Conservation (phyloP, 1,140 invertebrate species). For the Chionoecetes opilio region DNA sequence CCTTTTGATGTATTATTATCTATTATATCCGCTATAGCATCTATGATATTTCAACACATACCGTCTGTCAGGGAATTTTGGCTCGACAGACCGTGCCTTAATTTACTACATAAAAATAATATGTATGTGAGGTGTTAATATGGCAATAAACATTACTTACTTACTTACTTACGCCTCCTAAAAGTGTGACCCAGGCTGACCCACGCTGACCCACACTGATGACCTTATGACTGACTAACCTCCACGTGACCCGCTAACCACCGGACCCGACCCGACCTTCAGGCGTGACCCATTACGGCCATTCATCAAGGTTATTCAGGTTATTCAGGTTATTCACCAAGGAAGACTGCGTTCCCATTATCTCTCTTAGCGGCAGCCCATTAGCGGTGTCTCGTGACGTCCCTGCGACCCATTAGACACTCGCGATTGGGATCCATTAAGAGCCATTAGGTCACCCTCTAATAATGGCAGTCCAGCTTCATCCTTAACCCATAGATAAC, state of each 20-base stretch:
- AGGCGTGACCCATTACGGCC: background rate
- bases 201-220: background rate
- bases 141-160: too few relatives aligned
- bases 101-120: too few relatives aligned
- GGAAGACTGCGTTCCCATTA: background rate
- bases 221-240: background rate
- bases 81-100: too few relatives aligned
- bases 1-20: too few relatives aligned
- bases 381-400: background rate
- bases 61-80: too few relatives aligned
- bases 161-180: too few relatives aligned
- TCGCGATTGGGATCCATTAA: background rate
- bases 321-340: too few relatives aligned
- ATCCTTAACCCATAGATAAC: background rate
- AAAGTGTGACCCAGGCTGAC: too few relatives aligned
- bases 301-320: constrained; percentile 2
- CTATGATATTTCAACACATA: too few relatives aligned
- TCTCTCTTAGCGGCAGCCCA: background rate
- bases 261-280: background rate
- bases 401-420: background rate
- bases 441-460: background rate
- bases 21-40: too few relatives aligned
- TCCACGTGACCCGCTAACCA: background rate
- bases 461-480: background rate
- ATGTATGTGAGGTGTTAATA: too few relatives aligned